Evolutionary conservation across 2,113 vertebrate species (phyloP).

Genomic region (Furnarius figulus): DNA sequence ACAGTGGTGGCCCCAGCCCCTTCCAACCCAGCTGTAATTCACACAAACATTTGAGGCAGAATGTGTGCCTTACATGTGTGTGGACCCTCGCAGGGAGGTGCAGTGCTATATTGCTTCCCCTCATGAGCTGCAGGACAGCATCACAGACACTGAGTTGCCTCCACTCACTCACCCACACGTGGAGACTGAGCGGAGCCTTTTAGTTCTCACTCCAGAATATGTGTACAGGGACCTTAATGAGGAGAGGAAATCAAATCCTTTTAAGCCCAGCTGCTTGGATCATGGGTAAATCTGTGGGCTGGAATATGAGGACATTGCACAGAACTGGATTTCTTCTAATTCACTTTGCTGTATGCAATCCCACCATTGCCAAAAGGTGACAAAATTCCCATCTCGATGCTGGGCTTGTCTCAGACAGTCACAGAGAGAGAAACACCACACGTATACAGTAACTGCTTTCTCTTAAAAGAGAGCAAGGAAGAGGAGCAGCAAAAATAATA

Average conservation of each 20-base stretch:
- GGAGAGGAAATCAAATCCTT: background rate
- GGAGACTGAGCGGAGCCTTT: background rate
- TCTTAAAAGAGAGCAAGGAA: background rate
- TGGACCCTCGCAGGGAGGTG: background rate
- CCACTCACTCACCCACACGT: background rate
- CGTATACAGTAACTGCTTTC: background rate
- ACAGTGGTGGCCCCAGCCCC: background rate
- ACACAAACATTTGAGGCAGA: background rate
- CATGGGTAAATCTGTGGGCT: background rate
- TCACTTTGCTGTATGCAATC: background rate
- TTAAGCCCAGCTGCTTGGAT: background rate
- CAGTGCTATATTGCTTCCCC: background rate
- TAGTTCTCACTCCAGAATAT: background rate
- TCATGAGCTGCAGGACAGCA: background rate
- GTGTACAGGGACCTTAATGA: background rate
- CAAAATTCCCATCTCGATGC: background rate
- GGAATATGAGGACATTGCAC: background rate
- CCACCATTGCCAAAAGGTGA: background rate
- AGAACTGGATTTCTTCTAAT: background rate
- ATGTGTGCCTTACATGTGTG: fast-evolving
- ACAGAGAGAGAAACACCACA: background rate
- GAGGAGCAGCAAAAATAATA: background rate
- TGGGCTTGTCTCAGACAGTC: background rate
- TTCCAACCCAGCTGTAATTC: background rate
- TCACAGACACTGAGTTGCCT: background rate